Conservation (phyloP, 2,113 vertebrate species). For the Corythornis cristatus region DNA sequence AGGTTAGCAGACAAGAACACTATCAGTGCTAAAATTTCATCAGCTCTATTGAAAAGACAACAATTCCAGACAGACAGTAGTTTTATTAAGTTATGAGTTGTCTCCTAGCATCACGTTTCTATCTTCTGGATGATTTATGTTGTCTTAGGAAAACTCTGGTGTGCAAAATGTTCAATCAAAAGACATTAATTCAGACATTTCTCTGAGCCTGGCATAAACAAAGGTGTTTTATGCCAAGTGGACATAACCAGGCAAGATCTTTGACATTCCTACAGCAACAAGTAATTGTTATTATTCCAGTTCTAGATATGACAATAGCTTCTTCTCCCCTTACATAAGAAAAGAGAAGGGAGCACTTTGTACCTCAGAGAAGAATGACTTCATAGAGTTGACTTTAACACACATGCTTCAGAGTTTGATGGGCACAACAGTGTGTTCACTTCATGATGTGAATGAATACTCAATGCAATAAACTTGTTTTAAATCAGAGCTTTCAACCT, state of each 20-base stretch:
- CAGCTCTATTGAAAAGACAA: background rate
- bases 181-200: slow-evolving; percentile 28
- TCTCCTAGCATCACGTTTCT: background rate
- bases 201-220: slow-evolving; percentile 67
- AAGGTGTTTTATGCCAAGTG: slow-evolving; percentile 16
- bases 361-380: background rate
- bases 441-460: background rate
- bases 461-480: background rate
- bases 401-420: background rate
- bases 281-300: slow-evolving; percentile 24
- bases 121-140: background rate
- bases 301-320: slow-evolving; percentile 18
- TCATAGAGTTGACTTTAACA: background rate
- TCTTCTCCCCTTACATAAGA: slow-evolving; percentile 13
- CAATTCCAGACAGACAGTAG: background rate
- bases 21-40: background rate
- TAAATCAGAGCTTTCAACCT: background rate
- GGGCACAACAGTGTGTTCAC: background rate
- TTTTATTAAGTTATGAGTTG: background rate
- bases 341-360: background rate
- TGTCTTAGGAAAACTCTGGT: background rate
- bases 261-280: slow-evolving; percentile 50
- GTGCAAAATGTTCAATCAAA: slow-evolving; percentile 16
- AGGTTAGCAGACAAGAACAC: background rate
- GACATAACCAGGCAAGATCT: slow-evolving; percentile 1